Base-by-base conservation (phyloP, 2,113 vertebrate genomes). In the Acanthisitta chloris region DNA sequence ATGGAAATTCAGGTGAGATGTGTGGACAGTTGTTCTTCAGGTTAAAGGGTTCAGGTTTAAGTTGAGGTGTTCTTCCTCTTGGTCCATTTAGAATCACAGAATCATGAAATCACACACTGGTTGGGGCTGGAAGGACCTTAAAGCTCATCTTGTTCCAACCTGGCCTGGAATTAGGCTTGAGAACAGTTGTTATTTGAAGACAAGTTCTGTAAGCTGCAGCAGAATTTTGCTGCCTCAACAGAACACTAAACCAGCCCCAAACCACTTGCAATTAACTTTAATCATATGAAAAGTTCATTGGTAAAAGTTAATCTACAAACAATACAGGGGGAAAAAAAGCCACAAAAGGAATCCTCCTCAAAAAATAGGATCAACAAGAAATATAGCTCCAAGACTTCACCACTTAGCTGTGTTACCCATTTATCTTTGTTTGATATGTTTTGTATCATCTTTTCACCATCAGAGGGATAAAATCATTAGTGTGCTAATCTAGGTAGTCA, bases 401-500 rank as follows among this genome's bases (percentile, higher is more conserved):
- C 29, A 3, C 58, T 78, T n/a, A 4, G 43, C 55, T 29, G 62
- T 45, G 9, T 64, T 77, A 92, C 7, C 80, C 93, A 76, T 72
- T 96, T 96, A 46, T 96, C 96, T 94, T 80, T 89, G 59, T 43
- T 64, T 66, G 74, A 33, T 78, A 18, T 10, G 2, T 67, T 92
- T 93, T 72, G 40, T 71, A 17, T 80, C 86, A 81, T 92, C 89
- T 77, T 94, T 95, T 95, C 87, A 69, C 86, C 96, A 88, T 92
- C 97, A 96, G 96, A 95, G 97, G 98, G 97, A 98, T 91, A 95
- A 88, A 94, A 96, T 97, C 97, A 98, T 99, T 98, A 98, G 96
- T 97, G 98, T 98, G 98, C 97, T 98, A 98, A 98, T 99, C 98
- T 98, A 96, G 97, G 97, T 98, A 98, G 98, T 98, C 97, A 28